phyloP scores from a whole-genome alignment of 2,888 invertebrate genomes.

The Deilephila porcellus region DNA sequence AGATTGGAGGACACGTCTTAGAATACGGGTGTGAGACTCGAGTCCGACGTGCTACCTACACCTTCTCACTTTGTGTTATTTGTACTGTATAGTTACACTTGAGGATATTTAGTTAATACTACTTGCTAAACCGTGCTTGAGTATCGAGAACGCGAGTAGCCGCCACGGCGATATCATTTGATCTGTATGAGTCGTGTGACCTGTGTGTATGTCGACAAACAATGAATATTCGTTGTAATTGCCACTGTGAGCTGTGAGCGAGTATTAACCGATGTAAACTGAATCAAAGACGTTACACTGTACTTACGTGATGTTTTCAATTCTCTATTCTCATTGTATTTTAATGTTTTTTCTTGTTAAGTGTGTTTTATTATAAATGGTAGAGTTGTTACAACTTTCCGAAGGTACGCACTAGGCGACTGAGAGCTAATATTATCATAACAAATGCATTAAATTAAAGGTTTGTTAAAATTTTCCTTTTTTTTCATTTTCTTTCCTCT shows the following conservation, averaged over 20 bases:
- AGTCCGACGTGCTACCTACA: conserved; percentile 68
- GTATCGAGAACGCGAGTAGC: not conserved
- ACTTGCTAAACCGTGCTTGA: not conserved
- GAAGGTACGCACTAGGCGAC: conserved; percentile 85
- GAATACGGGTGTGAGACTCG: too few species aligned
- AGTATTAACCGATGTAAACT: conserved; percentile 30
- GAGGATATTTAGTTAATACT: not conserved
- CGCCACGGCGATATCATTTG: conserved; percentile 27
- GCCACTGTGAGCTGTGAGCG: not conserved
- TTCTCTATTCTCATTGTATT: conserved; percentile 48
- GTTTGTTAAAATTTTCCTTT: conserved; percentile 76
- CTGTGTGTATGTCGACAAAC: conserved; percentile 1
- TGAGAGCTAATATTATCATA: conserved; percentile 84
- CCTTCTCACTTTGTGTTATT: conserved; percentile 32
- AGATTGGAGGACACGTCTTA: too few species aligned
- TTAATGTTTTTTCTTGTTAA: conserved; percentile 50
- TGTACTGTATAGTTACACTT: not conserved
- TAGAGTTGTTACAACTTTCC: conserved; percentile 84
- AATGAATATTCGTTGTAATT: conserved; percentile 1
- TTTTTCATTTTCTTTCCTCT: conserved; percentile 48
- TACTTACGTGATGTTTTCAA: conserved; percentile 48
- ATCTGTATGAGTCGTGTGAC: conserved; percentile 33
- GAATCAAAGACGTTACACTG: conserved; percentile 38
- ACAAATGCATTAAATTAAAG: conserved; percentile 84
- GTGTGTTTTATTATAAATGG: conserved; percentile 54